phyloP scores from a whole-genome alignment of 2,113 vertebrate genomes.

The Eptesicus fuscus region DNA sequence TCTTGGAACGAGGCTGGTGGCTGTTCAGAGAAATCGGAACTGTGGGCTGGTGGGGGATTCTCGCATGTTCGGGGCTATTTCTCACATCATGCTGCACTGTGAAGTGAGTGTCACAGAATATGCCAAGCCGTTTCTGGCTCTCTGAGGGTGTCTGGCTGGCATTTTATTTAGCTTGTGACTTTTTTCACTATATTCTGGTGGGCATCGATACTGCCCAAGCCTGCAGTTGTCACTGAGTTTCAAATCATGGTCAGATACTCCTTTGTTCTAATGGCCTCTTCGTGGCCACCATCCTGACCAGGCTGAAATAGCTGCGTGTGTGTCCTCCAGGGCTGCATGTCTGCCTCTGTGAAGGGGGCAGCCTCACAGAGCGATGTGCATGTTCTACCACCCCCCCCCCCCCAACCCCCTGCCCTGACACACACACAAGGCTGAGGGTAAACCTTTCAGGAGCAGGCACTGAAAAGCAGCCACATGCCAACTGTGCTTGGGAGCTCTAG shows the following conservation, averaged over 20 bases:
- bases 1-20: background rate
- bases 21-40: background rate
- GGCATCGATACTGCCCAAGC: background rate
- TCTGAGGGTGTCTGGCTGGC: conserved; percentile 36
- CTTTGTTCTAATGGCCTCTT: background rate
- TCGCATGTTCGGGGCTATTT: background rate
- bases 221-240: background rate
- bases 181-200: conserved; percentile 37
- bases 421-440: background rate
- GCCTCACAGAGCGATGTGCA: background rate
- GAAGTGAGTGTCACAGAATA: background rate
- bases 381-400: background rate
- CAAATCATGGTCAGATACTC: background rate
- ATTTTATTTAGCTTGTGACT: conserved; percentile 53
- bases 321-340: background rate
- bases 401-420: too few species aligned
- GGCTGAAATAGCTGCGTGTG: background rate
- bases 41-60: background rate
- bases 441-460: background rate
- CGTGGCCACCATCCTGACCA: background rate
- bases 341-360: background rate
- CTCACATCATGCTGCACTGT: background rate
- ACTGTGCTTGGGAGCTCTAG: background rate
- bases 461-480: background rate
- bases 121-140: background rate